These are phyloP conservation scores for Bufotes viridis DNA, from an alignment of 2,797 vertebrate genomes.

Conservation along the genomic window DNA sequence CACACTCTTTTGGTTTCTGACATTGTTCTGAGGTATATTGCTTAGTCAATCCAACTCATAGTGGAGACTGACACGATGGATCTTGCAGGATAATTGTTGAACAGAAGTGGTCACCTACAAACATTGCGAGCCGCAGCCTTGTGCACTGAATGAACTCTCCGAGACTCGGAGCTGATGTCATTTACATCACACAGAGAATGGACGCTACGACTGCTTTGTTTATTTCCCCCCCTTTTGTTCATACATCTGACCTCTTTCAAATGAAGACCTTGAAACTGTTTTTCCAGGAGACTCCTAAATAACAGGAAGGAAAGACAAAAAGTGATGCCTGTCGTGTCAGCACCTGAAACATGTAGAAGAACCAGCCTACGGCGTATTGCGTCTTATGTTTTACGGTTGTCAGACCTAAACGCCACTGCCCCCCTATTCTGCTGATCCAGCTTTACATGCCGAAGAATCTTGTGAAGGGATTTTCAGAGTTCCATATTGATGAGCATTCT, in stretches of 20 bases:
- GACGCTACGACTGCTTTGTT: not conserved
- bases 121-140: not conserved
- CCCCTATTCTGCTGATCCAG: no score
- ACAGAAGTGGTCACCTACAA: not conserved
- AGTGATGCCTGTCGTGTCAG: not conserved
- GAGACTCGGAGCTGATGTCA: not conserved
- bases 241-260: not conserved
- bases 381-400: not conserved
- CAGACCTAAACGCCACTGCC: not conserved
- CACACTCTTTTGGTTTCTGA: no score
- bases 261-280: not conserved
- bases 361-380: not conserved
- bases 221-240: conserved; percentile 3
- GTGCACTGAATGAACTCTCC: not conserved
- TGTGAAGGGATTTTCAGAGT: no score
- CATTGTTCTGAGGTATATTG: not conserved
- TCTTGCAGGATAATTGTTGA: not conserved
- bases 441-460: no score
- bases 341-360: not conserved
- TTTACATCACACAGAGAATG: not conserved
- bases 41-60: not conserved
- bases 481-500: no score
- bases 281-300: not conserved
- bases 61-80: not conserved
- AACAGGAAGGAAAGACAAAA: not conserved